Evolutionary conservation across 2,113 vertebrate species (phyloP).

Genomic region (Siniperca chuatsi): DNA sequence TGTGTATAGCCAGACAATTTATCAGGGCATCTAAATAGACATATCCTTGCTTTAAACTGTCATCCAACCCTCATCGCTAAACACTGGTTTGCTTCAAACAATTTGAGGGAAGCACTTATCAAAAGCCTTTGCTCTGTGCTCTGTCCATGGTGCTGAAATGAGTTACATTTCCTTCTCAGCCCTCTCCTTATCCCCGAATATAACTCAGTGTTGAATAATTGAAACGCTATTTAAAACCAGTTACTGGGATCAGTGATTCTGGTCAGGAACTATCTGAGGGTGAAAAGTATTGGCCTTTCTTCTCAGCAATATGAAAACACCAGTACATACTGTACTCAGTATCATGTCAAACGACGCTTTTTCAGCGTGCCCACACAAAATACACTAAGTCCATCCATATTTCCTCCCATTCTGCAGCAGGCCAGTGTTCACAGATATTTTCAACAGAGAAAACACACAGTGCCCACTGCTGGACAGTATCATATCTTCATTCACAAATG

Average conservation of each 20-base stretch:
- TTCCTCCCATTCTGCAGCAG: slow-evolving; percentile 62
- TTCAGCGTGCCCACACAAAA: slow-evolving; percentile 44
- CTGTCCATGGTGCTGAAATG: slow-evolving; percentile 79
- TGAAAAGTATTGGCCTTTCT: background rate
- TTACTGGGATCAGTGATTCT: slow-evolving; percentile 12
- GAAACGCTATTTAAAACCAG: slow-evolving; percentile 35
- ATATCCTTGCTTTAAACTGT: background rate
- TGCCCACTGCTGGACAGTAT: slow-evolving; percentile 80
- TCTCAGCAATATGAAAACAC: background rate
- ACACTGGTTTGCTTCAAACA: slow-evolving; percentile 8
- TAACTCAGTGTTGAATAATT: slow-evolving; percentile 44
- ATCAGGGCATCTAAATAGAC: background rate
- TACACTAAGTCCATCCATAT: slow-evolving; percentile 34
- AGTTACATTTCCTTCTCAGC: slow-evolving; percentile 17
- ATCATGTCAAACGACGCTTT: background rate
- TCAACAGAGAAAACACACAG: slow-evolving; percentile 66
- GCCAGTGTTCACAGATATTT: slow-evolving; percentile 40
- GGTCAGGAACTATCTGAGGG: background rate
- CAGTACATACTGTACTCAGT: slow-evolving; percentile 37
- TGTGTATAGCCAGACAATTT: background rate
- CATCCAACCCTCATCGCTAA: background rate
- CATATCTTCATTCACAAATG: slow-evolving; percentile 55
- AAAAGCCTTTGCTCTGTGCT: slow-evolving; percentile 24
- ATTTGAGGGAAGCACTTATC: background rate
- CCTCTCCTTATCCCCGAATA: background rate